A percentile compares a stretch with the other conserved stretches of the same genome.
Conservation (phyloP, 2,113 vertebrate species). For the Burhinus oedicnemus region DNA sequence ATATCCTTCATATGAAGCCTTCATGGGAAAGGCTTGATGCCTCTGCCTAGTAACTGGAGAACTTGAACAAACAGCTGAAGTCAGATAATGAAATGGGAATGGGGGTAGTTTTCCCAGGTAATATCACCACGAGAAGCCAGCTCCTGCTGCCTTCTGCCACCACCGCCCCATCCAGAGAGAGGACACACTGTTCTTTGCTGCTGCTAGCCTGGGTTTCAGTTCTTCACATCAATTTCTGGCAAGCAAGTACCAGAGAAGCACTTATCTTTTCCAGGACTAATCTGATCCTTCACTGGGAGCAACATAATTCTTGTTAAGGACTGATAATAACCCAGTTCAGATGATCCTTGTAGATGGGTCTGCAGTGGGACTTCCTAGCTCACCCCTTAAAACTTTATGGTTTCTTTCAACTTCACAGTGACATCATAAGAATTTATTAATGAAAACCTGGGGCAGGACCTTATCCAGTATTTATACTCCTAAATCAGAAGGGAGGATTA, state of each 20-base stretch:
- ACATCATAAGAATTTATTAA: not conserved
- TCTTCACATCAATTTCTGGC: not conserved
- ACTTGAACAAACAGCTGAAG: not conserved
- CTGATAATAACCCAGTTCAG: not conserved
- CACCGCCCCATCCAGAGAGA: not conserved
- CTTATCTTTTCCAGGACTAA: not conserved
- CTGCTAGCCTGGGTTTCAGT: not conserved
- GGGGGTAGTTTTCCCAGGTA: not conserved
- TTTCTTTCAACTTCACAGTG: not conserved
- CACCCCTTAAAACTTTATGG: not conserved
- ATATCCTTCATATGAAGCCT: not conserved
- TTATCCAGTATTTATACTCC: not conserved
- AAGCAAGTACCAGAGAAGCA: not conserved
- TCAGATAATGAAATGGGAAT: not conserved
- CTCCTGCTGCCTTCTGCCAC: not conserved
- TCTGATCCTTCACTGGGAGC: not conserved
- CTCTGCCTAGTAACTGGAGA: not conserved
- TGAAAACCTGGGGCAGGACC: not conserved
- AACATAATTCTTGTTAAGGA: not conserved
- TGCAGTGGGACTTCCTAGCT: not conserved
- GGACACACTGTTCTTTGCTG: not conserved
- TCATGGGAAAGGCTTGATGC: not conserved
- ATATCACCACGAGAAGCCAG: fast-evolving
- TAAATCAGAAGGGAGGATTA: not conserved
- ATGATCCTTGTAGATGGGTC: not conserved